phyloP scores from a whole-genome alignment of 1,140 invertebrate genomes.

The Cryptotermes secundus region DNA sequence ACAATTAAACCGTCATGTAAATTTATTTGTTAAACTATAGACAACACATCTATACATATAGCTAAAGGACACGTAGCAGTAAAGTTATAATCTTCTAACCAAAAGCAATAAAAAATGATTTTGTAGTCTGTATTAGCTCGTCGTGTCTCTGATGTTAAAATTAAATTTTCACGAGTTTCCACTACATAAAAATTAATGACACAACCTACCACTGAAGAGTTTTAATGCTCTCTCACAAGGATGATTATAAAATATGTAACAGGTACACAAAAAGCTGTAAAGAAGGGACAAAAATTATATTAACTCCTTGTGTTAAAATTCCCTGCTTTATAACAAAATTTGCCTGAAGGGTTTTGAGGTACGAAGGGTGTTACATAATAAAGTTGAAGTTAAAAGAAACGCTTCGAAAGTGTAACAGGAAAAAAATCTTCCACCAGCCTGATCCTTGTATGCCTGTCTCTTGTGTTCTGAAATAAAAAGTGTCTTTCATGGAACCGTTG shows the following conservation, averaged over 20 bases:
- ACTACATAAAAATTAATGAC: neutral
- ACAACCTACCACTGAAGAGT: neutral
- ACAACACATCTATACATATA: neutral
- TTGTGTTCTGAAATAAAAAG: neutral
- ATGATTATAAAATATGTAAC: constrained; percentile 19
- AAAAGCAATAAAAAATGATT: neutral
- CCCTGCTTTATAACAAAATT: neutral
- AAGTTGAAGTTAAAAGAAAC: neutral
- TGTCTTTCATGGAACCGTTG: neutral
- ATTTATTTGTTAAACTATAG: too few relatives aligned
- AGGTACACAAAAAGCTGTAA: neutral
- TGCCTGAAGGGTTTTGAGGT: neutral
- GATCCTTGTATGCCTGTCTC: neutral
- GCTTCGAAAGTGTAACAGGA: neutral
- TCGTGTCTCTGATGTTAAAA: neutral
- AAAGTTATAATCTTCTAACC: neutral
- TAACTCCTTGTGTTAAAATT: constrained; percentile 6
- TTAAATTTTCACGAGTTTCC: neutral
- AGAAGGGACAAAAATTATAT: constrained; percentile 5
- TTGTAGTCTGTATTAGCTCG: neutral
- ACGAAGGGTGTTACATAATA: neutral
- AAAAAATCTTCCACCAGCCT: neutral
- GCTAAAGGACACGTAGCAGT: neutral
- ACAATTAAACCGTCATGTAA: too few relatives aligned
- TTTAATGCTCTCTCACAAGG: constrained; percentile 4